A percentile compares a stretch with the other conserved stretches of the same genome.
These are phyloP conservation scores for Drosophila mercatorum DNA, from an alignment of 2,888 invertebrate genomes.

Conservation along the genomic window DNA sequence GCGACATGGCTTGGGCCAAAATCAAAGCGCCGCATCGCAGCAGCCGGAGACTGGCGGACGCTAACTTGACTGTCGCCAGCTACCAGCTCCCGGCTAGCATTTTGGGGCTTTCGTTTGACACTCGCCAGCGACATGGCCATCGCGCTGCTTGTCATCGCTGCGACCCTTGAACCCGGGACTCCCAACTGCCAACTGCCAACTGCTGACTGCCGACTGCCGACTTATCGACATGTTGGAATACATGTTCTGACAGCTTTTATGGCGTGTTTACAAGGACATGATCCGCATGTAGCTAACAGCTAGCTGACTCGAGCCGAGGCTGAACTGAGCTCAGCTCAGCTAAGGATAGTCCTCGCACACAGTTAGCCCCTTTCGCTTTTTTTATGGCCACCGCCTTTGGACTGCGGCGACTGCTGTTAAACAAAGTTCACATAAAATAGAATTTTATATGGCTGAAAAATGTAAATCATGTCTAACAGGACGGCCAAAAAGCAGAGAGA, in stretches of 20 bases:
- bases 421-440: conserved; percentile 75
- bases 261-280: conserved; percentile 80
- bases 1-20: conserved; percentile 51
- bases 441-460: conserved; percentile 77
- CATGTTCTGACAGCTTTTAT: conserved; percentile 80
- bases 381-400: conserved; percentile 53
- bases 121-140: conserved; percentile 49
- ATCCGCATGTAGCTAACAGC: conserved; percentile 70
- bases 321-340: conserved; percentile 10
- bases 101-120: conserved; percentile 59
- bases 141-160: conserved; percentile 15
- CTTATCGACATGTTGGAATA: conserved; percentile 77
- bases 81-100: conserved; percentile 20
- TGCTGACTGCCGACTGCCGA: conserved; percentile 48
- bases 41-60: conserved; percentile 15
- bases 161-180: conserved; percentile 8
- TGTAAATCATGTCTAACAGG: conserved; percentile 73
- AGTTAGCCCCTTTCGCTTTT: conserved; percentile 13
- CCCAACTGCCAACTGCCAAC: background rate
- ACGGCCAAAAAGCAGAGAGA: conserved; percentile 20
- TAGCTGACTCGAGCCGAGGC: conserved; percentile 9
- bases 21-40: conserved; percentile 52
- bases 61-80: conserved; percentile 45
- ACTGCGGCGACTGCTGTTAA: conserved; percentile 56
- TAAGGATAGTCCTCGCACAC: conserved; percentile 41